Base-by-base conservation (phyloP, 2,113 vertebrate genomes). In the Craseonycteris thonglongyai region DNA sequence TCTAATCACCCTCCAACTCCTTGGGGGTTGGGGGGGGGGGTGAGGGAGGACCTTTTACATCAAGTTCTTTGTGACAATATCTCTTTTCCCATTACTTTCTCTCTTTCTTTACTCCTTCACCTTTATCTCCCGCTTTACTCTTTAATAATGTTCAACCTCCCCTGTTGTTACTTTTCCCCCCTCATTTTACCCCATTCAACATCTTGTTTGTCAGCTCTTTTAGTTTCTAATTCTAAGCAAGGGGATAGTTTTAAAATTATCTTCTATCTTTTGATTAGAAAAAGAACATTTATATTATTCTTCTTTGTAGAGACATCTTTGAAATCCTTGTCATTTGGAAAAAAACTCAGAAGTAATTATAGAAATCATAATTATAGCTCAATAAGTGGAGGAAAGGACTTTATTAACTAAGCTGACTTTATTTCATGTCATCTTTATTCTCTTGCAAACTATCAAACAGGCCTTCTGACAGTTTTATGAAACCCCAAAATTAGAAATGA, bases 201-300 rank as follows among this genome's bases (percentile, higher is more conserved):
- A 38, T 56, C 30, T 54, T 3, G 71, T 54, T 5, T 45, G 26
- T 83, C 4, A 84, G 4, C 21, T 58, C 6, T 82, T 87, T 90
- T 65, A 16, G 33, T 74, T 95, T 82, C n/a, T 15, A 61, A 28
- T 89, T 61, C 54, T 82, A 35, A 82, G 18, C 82, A 5, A 2
- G 26, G 33, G 8, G 12, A 14, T 88, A 45, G 15, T 81, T 96
- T 91, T 72, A 24, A 63, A 80, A 56, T 88, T 66, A 80, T 47
- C 80, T 21, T 91, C 33, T 49, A 1, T 88, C 9, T 54, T 96
- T 72, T 90, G 33, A 69, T 45, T 74, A 86, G 16, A 90, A 21
- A 90, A 80, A 81, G 9, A 45, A 45, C 13, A 40, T 26, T 82
- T 2, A 72, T 81, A 42, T 49, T 68, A 81, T 74, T 28, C 22